Evolutionary conservation across 2,888 invertebrate species (phyloP), one percentile per base, ranked within the genome.

Genomic region (Agrenia bidenticulata): DNA sequence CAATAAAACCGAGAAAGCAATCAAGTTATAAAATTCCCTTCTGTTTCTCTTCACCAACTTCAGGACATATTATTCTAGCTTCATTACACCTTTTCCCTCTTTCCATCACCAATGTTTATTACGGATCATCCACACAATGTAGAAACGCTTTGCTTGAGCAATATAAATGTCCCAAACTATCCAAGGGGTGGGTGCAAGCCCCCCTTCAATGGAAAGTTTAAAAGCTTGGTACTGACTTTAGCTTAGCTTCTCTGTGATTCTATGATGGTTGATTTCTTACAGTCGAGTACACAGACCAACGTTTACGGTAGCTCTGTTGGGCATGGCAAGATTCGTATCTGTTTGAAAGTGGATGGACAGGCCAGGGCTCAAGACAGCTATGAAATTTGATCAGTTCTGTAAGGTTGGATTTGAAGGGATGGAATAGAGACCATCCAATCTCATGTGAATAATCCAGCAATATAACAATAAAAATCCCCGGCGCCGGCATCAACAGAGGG

Each of bases 21-120:
- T 67, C 67, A 67, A 67, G 62, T 62, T 62, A 62, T 62, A 62
- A 62, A 62, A 62, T 54, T 62, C 62, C 56, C 56, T 62, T 62
- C 39, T 62, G 56, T 62, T 62, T 61, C 42, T 62, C 27, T 49
- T 54, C 54, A 55, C 24, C 62, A 21, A 51, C n/a, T 15, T 15
- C 15, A 45, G 9, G 45, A 45, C 15, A 11, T 55, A 19, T 54
- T 45, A 59, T 66, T 56, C 59, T 54, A 62, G 66, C 67, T 63
- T 67, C 63, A 67, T 67, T 67, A 67, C 67, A 67, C 67, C 54
- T 27, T 57, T 17, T 45, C 15, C 45, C 45, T 45, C 5, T n/a
- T 45, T 17, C 45, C 15, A 45, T 19, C 19, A 45, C 45, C 9
- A 19, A 45, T 45, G 4, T 45, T 45, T 45, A 45, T 17, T 19